Evolutionary conservation across 2,797 vertebrate species (phyloP).

Genomic region (Microctenopoma stevenorrisi): DNA sequence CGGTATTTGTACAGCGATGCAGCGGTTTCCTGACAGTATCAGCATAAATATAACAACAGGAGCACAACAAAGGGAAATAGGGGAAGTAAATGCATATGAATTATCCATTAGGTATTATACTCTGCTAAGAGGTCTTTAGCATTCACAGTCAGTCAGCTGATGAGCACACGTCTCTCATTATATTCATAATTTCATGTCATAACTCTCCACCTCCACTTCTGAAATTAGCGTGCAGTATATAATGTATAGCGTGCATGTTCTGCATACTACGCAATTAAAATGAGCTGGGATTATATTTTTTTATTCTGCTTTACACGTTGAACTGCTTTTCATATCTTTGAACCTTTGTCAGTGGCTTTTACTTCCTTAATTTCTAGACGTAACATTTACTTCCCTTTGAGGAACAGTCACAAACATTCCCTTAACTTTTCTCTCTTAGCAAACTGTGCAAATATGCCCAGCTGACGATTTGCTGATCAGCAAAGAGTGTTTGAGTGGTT

Average conservation of each 20-base stretch:
- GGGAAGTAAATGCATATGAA: neutral
- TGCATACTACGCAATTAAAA: neutral
- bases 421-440: neutral
- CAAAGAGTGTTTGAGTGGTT: constrained; percentile 1
- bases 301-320: neutral
- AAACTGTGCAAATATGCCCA: neutral
- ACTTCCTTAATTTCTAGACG: constrained; percentile 30
- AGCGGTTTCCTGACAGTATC: neutral
- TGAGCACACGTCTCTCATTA: neutral
- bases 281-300: neutral
- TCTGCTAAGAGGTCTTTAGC: neutral
- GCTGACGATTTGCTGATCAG: neutral
- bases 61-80: neutral
- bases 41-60: neutral
- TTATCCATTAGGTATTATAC: neutral
- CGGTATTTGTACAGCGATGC: neutral
- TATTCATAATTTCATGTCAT: no score
- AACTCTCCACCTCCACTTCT: neutral
- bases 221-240: neutral
- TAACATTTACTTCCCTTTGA: constrained; percentile 37
- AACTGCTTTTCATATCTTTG: neutral
- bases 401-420: constrained; percentile 53
- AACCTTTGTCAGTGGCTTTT: neutral
- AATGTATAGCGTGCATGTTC: neutral
- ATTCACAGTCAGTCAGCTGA: neutral